These are phyloP conservation scores for Oceanodroma leucorhoa DNA, from an alignment of 2,797 vertebrate species.

Conservation along the genomic window DNA sequence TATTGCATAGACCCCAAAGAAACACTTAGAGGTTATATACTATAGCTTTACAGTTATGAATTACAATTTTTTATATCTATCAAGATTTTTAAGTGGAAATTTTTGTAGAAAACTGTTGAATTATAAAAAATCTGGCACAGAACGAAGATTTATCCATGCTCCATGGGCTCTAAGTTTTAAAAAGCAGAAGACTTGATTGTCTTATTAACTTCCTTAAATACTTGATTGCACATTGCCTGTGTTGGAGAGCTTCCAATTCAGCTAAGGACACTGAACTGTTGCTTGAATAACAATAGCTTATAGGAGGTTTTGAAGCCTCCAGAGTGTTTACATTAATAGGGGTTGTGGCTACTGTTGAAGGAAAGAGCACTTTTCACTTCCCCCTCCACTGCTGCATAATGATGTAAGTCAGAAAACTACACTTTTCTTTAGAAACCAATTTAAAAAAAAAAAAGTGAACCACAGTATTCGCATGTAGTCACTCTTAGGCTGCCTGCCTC, in stretches of 20 bases:
- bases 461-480: background rate
- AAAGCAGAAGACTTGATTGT: background rate
- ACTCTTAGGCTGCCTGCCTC: background rate
- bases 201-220: background rate
- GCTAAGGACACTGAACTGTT: background rate
- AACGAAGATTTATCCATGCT: background rate
- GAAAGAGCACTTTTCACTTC: background rate
- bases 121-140: background rate
- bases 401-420: background rate
- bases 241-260: background rate
- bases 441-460: background rate
- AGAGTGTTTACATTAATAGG: background rate
- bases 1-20: background rate
- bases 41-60: background rate
- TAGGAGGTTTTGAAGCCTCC: background rate
- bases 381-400: background rate
- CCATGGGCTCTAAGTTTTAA: background rate
- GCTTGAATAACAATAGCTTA: background rate
- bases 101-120: background rate
- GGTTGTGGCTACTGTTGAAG: background rate
- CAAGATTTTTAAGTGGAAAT: background rate
- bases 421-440: background rate
- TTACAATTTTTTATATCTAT: background rate
- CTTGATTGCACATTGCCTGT: background rate
- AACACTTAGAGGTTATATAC: background rate